Evolutionary conservation across 2,113 vertebrate genomes (phyloP).

Genomic region (Malurus cyaneus): DNA sequence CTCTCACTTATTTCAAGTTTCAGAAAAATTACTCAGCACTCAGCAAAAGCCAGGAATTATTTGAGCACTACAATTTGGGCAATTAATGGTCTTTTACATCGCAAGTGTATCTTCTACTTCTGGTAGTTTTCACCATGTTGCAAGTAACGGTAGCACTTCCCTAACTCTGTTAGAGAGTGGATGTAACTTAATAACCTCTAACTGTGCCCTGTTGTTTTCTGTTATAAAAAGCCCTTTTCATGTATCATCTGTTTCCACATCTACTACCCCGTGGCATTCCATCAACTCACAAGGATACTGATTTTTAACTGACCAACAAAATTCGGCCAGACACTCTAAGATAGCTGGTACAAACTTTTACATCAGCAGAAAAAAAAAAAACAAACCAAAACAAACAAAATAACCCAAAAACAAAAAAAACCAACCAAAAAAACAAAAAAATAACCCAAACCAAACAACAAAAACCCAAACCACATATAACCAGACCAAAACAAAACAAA

Average conservation of each 20-base stretch:
- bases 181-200: neutral
- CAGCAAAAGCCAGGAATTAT: neutral
- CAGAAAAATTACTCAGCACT: neutral
- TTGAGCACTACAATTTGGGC: neutral
- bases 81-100: rapidly evolving
- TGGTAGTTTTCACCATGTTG: neutral
- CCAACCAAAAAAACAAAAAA: no score
- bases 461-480: no score
- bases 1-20: neutral
- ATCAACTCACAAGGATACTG: neutral
- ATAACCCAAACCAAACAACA: no score
- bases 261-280: neutral
- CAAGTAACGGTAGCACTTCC: neutral
- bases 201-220: neutral
- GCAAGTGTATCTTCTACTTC: neutral
- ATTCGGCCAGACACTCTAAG: neutral
- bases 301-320: neutral
- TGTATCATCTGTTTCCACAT: neutral
- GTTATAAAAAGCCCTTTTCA: neutral
- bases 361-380: neutral
- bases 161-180: neutral
- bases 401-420: no score
- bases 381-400: no score
- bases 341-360: neutral
- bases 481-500: no score